These are phyloP conservation scores for Wasmannia auropunctata DNA, from an alignment of 1,140 invertebrate species.

Conservation along the genomic window DNA sequence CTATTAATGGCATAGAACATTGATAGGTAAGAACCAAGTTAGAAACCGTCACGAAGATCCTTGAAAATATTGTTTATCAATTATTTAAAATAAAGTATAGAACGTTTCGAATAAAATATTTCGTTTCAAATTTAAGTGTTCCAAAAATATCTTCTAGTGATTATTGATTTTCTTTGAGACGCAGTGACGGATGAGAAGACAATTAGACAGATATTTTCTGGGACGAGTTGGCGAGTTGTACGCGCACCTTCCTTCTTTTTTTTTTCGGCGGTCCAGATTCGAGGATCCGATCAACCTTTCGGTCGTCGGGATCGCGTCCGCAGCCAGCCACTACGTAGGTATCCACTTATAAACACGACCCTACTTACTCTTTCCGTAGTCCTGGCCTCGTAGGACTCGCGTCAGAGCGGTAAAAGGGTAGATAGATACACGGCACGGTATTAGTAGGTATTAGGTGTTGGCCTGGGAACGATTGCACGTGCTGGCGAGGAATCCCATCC, in stretches of 20 bases:
- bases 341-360: constrained; percentile 79
- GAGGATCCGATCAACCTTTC: constrained; percentile 60
- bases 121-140: no score
- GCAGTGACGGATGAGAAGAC: neutral
- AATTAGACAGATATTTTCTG: constrained; percentile 25
- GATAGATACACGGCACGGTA: constrained; percentile 85
- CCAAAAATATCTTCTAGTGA: neutral
- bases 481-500: constrained; percentile 81
- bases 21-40: neutral
- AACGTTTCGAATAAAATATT: neutral
- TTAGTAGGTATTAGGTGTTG: constrained; percentile 86
- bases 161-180: neutral
- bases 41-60: neutral
- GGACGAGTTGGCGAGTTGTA: neutral
- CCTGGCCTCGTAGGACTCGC: constrained; percentile 81
- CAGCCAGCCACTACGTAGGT: constrained; percentile 73
- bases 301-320: constrained; percentile 66
- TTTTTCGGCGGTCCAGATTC: constrained; percentile 20
- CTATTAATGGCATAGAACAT: neutral
- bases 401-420: constrained; percentile 84
- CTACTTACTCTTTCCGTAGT: constrained; percentile 83
- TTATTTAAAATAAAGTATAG: neutral
- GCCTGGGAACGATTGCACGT: constrained; percentile 85
- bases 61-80: neutral
- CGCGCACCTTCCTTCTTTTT: neutral